Conservation (phyloP, 2,797 vertebrate species). For the Synanceia verrucosa region DNA sequence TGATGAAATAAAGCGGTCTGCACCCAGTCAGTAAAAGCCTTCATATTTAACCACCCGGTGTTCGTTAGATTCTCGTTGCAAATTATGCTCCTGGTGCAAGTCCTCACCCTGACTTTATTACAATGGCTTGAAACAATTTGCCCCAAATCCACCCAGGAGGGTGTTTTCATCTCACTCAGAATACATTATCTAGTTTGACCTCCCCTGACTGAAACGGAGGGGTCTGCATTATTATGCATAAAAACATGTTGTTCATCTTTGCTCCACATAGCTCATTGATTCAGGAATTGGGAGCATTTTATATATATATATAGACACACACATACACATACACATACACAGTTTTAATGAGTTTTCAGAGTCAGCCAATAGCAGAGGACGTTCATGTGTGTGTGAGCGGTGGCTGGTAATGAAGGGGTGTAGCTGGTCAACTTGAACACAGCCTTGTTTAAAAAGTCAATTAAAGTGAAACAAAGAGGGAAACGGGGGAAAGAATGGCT, state of each 20-base stretch:
- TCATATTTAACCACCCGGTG: background rate
- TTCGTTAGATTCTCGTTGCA: conserved; percentile 19
- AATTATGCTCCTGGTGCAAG: conserved; percentile 29
- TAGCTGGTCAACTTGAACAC: conserved; percentile 73
- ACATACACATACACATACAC: conserved; percentile 36
- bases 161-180: conserved; percentile 43
- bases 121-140: conserved; percentile 52
- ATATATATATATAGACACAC: too few species aligned
- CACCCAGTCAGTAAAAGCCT: background rate
- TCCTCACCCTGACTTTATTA: conserved; percentile 28
- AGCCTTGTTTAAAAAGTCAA: conserved; percentile 83
- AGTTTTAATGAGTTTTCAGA: conserved; percentile 77
- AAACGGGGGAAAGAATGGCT: conserved; percentile 26
- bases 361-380: conserved; percentile 50
- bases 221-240: conserved; percentile 60
- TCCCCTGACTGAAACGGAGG: conserved; percentile 21
- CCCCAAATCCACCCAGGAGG: conserved; percentile 38
- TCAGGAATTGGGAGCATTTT: conserved; percentile 56
- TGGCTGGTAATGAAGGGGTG: conserved; percentile 33
- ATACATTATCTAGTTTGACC: conserved; percentile 54
- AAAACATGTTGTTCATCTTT: conserved; percentile 66
- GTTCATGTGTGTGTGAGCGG: conserved; percentile 36
- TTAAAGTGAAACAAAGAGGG: conserved; percentile 79
- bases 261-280: conserved; percentile 59
- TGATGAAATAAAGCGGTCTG: background rate